Evolutionary conservation across 1,140 invertebrate species (phyloP).

Genomic region (Drosophila kikkawai): DNA sequence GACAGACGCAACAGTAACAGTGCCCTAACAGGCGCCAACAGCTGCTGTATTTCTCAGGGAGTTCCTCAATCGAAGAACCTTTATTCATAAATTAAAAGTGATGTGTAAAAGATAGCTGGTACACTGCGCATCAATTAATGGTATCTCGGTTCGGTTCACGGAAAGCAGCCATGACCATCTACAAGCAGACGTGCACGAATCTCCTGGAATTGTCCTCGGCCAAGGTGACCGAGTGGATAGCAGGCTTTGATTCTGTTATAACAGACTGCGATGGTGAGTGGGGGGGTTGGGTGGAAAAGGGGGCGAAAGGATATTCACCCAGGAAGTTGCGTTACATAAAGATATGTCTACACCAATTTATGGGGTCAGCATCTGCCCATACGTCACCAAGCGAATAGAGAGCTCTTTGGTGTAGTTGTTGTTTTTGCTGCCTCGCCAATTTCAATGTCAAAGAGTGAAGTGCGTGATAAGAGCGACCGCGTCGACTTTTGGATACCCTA

Average conservation of each 20-base stretch:
- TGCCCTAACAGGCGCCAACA: slow-evolving; percentile 24
- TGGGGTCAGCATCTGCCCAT: slow-evolving; percentile 5
- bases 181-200: slow-evolving; percentile 78
- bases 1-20: slow-evolving; percentile 11
- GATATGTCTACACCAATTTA: slow-evolving; percentile 8
- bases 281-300: not conserved
- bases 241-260: slow-evolving; percentile 92
- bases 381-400: slow-evolving; percentile 22
- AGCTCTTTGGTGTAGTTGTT: slow-evolving; percentile 1
- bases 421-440: slow-evolving; percentile 41
- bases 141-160: slow-evolving; percentile 9
- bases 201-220: slow-evolving; percentile 83
- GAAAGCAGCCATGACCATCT: slow-evolving; percentile 49
- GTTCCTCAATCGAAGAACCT: slow-evolving; percentile 27
- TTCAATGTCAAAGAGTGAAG: slow-evolving; percentile 73
- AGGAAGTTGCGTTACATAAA: slow-evolving; percentile 43
- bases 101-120: slow-evolving; percentile 30
- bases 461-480: slow-evolving; percentile 11
- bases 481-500: slow-evolving; percentile 34
- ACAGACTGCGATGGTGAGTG: slow-evolving; percentile 93
- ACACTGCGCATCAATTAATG: slow-evolving; percentile 11
- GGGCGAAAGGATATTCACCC: not conserved
- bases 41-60: slow-evolving; percentile 39
- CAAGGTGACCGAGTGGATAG: slow-evolving; percentile 88
- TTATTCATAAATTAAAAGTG: slow-evolving; percentile 49